Conservation (phyloP, 1,140 invertebrate species). For the Drosophila subpulchrella region DNA sequence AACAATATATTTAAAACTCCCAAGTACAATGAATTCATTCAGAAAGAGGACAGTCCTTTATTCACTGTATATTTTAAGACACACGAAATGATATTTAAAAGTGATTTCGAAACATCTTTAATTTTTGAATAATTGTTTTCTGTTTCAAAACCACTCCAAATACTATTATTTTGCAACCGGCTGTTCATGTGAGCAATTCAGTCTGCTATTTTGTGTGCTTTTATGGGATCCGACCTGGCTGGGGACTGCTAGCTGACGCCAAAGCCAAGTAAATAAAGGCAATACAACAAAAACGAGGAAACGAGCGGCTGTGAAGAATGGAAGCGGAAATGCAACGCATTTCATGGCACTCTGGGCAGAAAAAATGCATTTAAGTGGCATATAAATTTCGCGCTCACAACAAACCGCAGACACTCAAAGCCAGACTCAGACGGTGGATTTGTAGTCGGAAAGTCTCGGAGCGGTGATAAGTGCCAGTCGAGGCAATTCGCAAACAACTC, state of each 20-base stretch:
- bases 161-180: background rate
- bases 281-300: slow-evolving; percentile 2
- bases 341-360: slow-evolving; percentile 48
- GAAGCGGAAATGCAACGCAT: slow-evolving; percentile 46
- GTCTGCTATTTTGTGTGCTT: slow-evolving; percentile 3
- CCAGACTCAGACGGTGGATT: slow-evolving; percentile 15
- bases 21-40: too few relatives aligned
- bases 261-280: slow-evolving; percentile 50
- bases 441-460: slow-evolving; percentile 7
- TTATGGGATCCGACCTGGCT: slow-evolving; percentile 2
- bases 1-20: too few relatives aligned
- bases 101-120: too few relatives aligned
- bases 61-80: too few relatives aligned
- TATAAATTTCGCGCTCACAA: slow-evolving; percentile 58
- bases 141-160: background rate
- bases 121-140: too few relatives aligned
- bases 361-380: slow-evolving; percentile 68
- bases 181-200: slow-evolving; percentile 8
- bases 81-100: too few relatives aligned
- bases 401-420: slow-evolving; percentile 20
- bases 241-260: slow-evolving; percentile 37
- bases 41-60: too few relatives aligned
- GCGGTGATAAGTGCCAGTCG: slow-evolving; percentile 39
- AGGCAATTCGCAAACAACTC: slow-evolving; percentile 31
- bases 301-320: slow-evolving; percentile 22